Evolutionary conservation across 1,140 invertebrate species (phyloP).

Genomic region (Drosophila bifasciata): DNA sequence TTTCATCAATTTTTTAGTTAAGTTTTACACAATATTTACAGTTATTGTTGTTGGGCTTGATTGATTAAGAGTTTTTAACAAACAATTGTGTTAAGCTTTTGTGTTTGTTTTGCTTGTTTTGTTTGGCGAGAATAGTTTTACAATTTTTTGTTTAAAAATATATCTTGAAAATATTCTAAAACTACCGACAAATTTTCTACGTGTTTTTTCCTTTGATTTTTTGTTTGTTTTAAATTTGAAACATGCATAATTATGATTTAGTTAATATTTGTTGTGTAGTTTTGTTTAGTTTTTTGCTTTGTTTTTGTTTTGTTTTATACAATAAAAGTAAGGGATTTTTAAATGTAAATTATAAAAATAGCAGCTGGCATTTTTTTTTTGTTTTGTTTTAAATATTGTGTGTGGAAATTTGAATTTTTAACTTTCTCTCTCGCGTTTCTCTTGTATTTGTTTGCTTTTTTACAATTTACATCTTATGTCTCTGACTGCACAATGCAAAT

Average conservation of each 20-base stretch:
- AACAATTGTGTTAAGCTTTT: slow-evolving; percentile 50
- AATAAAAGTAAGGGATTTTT: slow-evolving; percentile 49
- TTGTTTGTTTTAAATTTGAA: slow-evolving; percentile 54
- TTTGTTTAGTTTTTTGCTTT: slow-evolving; percentile 18
- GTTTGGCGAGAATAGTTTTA: slow-evolving; percentile 36
- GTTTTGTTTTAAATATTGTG: slow-evolving; percentile 30
- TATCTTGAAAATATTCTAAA: slow-evolving; percentile 59
- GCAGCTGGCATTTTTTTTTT: slow-evolving; percentile 50
- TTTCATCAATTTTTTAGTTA: slow-evolving; percentile 37
- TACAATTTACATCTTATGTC: slow-evolving; percentile 79
- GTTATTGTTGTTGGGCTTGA: slow-evolving; percentile 32
- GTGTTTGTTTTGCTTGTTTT: slow-evolving; percentile 31
- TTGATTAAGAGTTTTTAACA: slow-evolving; percentile 43
- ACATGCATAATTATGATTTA: slow-evolving; percentile 64
- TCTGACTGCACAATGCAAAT: slow-evolving; percentile 82
- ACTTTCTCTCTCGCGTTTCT: slow-evolving; percentile 26
- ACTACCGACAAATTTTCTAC: slow-evolving; percentile 67
- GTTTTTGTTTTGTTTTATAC: slow-evolving; percentile 41
- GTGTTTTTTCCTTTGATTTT: slow-evolving; percentile 20
- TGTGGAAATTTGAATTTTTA: slow-evolving; percentile 53
- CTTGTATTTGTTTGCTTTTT: slow-evolving; percentile 21
- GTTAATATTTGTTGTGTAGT: slow-evolving; percentile 53
- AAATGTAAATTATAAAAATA: slow-evolving; percentile 70
- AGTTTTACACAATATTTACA: slow-evolving; percentile 64
- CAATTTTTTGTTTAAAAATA: slow-evolving; percentile 49